Evolutionary conservation across 35 echinoderm and acorn worm species (phyloP), one percentile per base, ranked within the genome.

Genomic region (Chiridota heheva): DNA sequence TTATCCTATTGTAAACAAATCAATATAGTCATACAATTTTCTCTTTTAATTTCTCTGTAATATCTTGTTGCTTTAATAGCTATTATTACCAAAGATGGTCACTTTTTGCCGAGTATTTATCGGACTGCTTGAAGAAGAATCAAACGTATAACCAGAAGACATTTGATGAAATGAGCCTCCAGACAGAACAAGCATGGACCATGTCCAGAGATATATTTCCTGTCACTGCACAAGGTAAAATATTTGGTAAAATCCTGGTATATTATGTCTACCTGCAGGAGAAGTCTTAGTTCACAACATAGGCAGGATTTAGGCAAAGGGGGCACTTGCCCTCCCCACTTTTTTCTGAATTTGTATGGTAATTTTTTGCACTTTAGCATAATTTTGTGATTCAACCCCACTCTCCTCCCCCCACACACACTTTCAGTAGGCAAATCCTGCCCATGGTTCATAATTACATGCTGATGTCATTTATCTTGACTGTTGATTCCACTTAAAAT

Each of bases 71-170:
- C 36, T 69, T 36, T 69, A 38, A 2, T 20, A 74, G 70, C 26
- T 74, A 74, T 47, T 74, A 74, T 33, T 36, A 51, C n/a, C 36
- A 42, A 30, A 74, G 70, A 33, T 74, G 70, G 70, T 13, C 5
- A 17, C 43, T 74, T 5, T 74, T 74, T 12, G 36, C 70, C 7
- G 30, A 46, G 18, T 74, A 74, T 29, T 17, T 74, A 16, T 31
- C 31, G 70, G 44, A 74, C 4, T 46, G 40, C 37, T 17, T 74
- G 18, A 16, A 33, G n/a, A 56, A 53, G 24, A 42, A 74, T 24
- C 47, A 42, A 8, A 74, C 47, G 33, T 74, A 45, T 51, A 33
- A 74, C 44, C 43, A 12, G 3, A 44, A 41, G 20, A 33, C 24
- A 29, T 74, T 74, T 34, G 36, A 74, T 31, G 36, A 32, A 18